These are phyloP conservation scores for Drosophila grimshawi DNA, from an alignment of 1,140 invertebrate genomes.

Conservation along the genomic window DNA sequence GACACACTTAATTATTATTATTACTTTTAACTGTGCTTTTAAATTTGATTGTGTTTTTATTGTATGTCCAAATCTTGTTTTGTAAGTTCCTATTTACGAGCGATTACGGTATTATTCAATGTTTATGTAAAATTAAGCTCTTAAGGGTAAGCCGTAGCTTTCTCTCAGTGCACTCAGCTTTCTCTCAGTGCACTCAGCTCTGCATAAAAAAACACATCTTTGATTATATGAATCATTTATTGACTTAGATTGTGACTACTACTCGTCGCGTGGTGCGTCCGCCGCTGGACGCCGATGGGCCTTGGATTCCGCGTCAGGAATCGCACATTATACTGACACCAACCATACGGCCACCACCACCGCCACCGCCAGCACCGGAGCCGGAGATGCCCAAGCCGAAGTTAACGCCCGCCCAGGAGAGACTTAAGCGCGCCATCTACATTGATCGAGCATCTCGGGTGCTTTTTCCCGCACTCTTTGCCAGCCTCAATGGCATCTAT, in stretches of 20 bases:
- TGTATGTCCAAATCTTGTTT: too few species aligned
- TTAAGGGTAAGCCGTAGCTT: too few species aligned
- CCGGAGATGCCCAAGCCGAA: conserved; percentile 85
- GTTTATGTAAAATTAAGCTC: too few species aligned
- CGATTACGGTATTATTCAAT: too few species aligned
- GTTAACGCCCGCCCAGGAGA: conserved; percentile 87
- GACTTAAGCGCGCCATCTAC: conserved; percentile 91
- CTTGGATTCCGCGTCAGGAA: conserved; percentile 83
- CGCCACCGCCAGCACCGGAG: conserved; percentile 85
- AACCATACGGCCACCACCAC: conserved; percentile 64
- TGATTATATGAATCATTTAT: neutral
- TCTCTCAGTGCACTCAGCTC: too few species aligned
- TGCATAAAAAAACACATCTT: too few species aligned
- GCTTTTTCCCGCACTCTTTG: conserved; percentile 94
- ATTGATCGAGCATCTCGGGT: conserved; percentile 94
- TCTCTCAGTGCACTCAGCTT: too few species aligned
- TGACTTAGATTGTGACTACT: conserved; percentile 61
- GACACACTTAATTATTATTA: too few species aligned
- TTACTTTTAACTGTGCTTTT: neutral
- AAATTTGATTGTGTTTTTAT: too few species aligned
- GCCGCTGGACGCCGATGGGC: conserved; percentile 76
- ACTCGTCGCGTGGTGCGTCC: conserved; percentile 73
- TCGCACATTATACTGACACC: conserved; percentile 78
- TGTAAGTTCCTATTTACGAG: too few species aligned
- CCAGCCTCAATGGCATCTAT: conserved; percentile 93